These are phyloP conservation scores for Chymomyza amoena DNA, from an alignment of 2,888 invertebrate genomes.

Conservation along the genomic window DNA sequence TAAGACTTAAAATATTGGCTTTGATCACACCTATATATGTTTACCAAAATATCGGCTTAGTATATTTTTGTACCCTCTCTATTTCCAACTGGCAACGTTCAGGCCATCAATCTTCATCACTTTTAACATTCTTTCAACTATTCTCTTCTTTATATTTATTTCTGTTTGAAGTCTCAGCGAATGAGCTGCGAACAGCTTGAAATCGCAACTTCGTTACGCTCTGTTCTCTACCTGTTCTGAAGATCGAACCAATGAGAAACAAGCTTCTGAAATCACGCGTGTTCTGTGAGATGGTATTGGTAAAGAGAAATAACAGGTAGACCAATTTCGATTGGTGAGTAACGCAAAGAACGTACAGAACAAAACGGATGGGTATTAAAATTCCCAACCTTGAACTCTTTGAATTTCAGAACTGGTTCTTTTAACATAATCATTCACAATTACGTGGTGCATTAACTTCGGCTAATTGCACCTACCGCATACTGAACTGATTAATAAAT, in stretches of 20 bases:
- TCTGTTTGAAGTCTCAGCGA: not conserved
- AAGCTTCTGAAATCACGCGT: not conserved
- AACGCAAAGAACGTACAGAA: not conserved
- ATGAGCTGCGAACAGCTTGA: not conserved
- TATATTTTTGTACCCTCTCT: too few species aligned
- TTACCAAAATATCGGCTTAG: too few species aligned
- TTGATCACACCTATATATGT: too few species aligned
- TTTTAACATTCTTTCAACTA: not conserved
- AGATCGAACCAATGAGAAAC: constrained; percentile 33
- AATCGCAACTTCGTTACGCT: constrained; percentile 37
- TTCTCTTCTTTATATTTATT: not conserved
- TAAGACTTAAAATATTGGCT: too few species aligned
- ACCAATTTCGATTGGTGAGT: not conserved
- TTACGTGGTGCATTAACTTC: not conserved
- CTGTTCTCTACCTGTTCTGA: constrained; percentile 39
- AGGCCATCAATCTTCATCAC: not conserved
- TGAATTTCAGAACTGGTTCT: not conserved
- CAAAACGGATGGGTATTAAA: not conserved
- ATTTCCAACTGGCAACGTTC: not conserved
- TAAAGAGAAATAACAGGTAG: not conserved
- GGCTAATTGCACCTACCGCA: not conserved
- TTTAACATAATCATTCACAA: not conserved
- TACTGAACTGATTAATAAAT: not conserved
- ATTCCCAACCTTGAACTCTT: not conserved
- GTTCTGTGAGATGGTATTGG: not conserved